Conservation (phyloP, 2,113 vertebrate species). For the Hystrix cristata region DNA sequence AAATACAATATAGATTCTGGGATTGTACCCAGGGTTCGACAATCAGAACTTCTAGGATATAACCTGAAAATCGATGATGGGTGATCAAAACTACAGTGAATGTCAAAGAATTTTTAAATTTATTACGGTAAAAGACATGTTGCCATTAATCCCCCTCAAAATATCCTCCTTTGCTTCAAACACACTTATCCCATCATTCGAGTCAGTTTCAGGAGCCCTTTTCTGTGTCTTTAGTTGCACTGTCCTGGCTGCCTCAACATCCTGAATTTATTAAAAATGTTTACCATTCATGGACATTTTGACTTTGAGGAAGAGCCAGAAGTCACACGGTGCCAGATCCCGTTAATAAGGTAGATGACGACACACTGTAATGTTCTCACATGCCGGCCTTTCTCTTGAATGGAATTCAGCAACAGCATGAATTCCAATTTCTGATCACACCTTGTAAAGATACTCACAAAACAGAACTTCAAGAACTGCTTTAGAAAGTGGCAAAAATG, state of each 20-base stretch:
- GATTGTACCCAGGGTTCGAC: background rate
- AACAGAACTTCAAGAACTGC: background rate
- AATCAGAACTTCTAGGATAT: background rate
- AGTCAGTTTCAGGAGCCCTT: background rate
- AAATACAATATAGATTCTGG: constrained; percentile 40
- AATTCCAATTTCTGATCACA: background rate
- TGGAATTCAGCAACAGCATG: background rate
- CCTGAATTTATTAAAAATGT: background rate
- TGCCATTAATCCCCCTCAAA: background rate
- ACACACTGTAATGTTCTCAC: background rate
- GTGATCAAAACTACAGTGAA: background rate
- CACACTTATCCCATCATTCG: background rate
- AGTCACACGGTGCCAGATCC: background rate
- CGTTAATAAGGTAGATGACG: background rate
- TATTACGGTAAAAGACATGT: background rate
- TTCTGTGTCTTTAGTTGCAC: background rate
- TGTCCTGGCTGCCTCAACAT: background rate
- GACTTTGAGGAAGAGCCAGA: background rate
- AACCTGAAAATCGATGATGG: background rate
- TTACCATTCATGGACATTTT: background rate
- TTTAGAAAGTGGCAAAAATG: background rate
- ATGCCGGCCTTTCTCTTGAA: background rate
- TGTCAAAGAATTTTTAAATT: background rate
- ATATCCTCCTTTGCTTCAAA: background rate
- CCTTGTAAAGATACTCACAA: background rate